These are phyloP conservation scores for Drosophila ficusphila DNA, from an alignment of 1,140 invertebrate genomes.

Conservation along the genomic window DNA sequence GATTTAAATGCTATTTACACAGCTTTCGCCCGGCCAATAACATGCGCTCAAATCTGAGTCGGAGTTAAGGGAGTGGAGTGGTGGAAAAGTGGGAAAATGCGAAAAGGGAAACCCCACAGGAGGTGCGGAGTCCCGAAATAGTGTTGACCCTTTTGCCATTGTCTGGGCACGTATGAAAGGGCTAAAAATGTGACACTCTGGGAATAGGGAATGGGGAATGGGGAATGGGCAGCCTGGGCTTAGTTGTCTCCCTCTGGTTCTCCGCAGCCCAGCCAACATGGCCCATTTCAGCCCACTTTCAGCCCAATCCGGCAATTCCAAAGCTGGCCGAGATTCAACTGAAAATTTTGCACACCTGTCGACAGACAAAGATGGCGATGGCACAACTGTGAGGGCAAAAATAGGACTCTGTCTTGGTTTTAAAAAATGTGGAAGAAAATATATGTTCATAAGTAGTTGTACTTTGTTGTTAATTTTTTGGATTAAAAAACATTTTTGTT, in stretches of 20 bases:
- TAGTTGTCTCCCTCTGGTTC: slow-evolving; percentile 2
- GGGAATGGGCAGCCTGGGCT: slow-evolving; percentile 29
- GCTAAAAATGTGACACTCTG: slow-evolving; percentile 72
- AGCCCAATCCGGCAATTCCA: slow-evolving; percentile 31
- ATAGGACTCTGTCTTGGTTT: background rate
- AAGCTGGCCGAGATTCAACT: slow-evolving; percentile 73
- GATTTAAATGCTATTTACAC: slow-evolving; percentile 79
- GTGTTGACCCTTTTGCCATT: slow-evolving; percentile 78
- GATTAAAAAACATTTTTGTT: too few relatives aligned
- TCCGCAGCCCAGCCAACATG: background rate
- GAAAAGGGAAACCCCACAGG: slow-evolving; percentile 7
- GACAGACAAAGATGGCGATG: slow-evolving; percentile 13
- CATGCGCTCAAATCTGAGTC: slow-evolving; percentile 41
- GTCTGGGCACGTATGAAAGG: slow-evolving; percentile 71
- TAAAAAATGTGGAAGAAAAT: background rate
- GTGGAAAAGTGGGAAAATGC: too few relatives aligned
- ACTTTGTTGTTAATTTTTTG: too few relatives aligned
- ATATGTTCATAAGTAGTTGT: too few relatives aligned
- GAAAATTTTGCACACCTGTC: slow-evolving; percentile 74
- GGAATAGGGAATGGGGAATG: slow-evolving; percentile 15
- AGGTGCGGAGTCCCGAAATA: slow-evolving; percentile 48
- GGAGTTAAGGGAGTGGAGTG: slow-evolving; percentile 6
- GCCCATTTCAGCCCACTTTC: slow-evolving; percentile 8
- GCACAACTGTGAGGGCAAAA: slow-evolving; percentile 15
- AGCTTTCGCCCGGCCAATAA: slow-evolving; percentile 71